Evolutionary conservation across 2,113 vertebrate species (phyloP).

Genomic region (Peromyscus californicus): DNA sequence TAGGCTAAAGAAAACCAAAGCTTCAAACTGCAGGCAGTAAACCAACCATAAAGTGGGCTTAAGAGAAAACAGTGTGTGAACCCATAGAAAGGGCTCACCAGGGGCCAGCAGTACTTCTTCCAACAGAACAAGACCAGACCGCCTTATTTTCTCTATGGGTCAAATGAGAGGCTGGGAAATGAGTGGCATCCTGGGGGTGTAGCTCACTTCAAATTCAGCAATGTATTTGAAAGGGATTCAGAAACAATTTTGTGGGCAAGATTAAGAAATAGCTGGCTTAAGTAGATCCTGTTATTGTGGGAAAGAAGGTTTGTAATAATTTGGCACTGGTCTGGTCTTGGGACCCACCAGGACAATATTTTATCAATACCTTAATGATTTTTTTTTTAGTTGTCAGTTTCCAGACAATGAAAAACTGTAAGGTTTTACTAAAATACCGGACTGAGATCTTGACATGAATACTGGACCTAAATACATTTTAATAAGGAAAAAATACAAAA

Average conservation of each 20-base stretch:
- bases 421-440: neutral
- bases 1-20: neutral
- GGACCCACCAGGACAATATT: neutral
- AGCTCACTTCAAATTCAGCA: neutral
- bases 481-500: constrained; percentile 10
- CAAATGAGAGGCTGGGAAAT: neutral
- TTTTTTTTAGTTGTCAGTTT: constrained; percentile 18
- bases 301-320: constrained; percentile 12
- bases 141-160: neutral
- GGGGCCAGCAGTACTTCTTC: neutral
- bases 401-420: neutral
- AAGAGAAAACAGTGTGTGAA: neutral
- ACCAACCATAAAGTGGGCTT: neutral
- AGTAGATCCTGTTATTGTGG: constrained; percentile 12
- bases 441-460: constrained; percentile 5
- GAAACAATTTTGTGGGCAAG: constrained; percentile 42
- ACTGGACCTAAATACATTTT: neutral
- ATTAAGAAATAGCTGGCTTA: constrained; percentile 19
- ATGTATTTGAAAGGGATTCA: constrained; percentile 51
- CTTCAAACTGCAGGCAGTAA: neutral
- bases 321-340: neutral
- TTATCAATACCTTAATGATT: constrained; percentile 49
- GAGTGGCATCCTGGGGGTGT: neutral
- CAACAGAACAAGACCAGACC: neutral
- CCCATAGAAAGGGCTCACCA: neutral